Conservation (phyloP, 2,888 invertebrate species). For the Scaptomyza parva region DNA sequence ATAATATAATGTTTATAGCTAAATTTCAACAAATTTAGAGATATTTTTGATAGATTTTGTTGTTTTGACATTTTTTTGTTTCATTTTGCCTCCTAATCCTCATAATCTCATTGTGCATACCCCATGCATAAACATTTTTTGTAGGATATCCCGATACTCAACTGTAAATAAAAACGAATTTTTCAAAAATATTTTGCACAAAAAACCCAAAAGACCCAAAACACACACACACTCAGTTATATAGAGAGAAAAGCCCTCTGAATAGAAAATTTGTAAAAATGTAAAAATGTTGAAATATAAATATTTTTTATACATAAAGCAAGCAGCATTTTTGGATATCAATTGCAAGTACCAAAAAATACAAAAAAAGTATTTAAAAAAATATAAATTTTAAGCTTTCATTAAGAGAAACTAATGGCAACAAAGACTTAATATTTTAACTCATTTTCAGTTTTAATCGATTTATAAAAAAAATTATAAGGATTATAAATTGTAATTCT, state of each 20-base stretch:
- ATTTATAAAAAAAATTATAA: too few species aligned
- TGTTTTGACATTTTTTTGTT: too few species aligned
- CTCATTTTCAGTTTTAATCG: too few species aligned
- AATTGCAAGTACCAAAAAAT: not conserved
- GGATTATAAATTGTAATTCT: not conserved
- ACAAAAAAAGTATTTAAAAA: not conserved
- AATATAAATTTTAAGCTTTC: too few species aligned
- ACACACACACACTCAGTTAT: not conserved
- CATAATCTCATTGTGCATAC: not conserved
- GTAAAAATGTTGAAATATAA: conserved; percentile 16
- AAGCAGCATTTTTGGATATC: conserved; percentile 21
- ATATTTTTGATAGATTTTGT: too few species aligned
- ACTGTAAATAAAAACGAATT: conserved; percentile 72
- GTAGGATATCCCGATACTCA: conserved; percentile 2
- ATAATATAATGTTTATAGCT: too few species aligned
- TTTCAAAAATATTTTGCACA: conserved; percentile 70
- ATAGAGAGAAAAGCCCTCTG: conserved; percentile 10
- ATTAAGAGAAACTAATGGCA: too few species aligned
- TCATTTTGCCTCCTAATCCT: too few species aligned
- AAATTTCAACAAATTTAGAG: too few species aligned
- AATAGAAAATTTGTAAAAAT: conserved; percentile 8
- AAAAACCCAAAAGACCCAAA: conserved; percentile 43
- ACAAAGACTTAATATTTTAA: too few species aligned
- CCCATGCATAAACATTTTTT: not conserved
- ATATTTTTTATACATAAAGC: conserved; percentile 6